Evolutionary conservation across 1,140 invertebrate genomes (phyloP), one percentile per base, ranked within the genome.

Genomic region (Cydia fagiglandana): DNA sequence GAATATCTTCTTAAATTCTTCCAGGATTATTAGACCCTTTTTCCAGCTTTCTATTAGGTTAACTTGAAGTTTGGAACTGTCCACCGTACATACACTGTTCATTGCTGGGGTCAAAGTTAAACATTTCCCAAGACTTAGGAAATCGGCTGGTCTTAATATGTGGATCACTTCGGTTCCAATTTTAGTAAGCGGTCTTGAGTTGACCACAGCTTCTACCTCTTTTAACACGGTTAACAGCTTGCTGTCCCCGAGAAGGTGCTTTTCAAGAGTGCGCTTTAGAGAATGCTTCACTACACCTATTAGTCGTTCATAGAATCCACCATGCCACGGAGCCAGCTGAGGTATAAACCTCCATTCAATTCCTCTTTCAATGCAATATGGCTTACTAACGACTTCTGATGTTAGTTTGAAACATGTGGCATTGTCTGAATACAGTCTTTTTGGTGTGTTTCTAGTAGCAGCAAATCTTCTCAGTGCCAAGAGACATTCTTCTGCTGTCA

Each of bases 401-500:
- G 61, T 41, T 4, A 75, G 64, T 24, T 75, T 75, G 24, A 53
- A 75, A 17, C 38, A 10, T 6, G 61, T 45, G 9, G 75, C 75
- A 75, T 75, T 75, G 61, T 75, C 75, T 24, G 74, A 75, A 9
- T 17, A 17, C 4, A 82, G 77, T n/a, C 28, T 28, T 20, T 10
- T 7, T 13, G 82, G 82, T 45, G 76, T 30, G n/a, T 83, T 86
- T 64, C 83, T 74, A 75, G 83, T 38, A 0, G 82, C 79, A 28
- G 88, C 77, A 66, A 89, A 89, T 24, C 85, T 50, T 70, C 79
- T 73, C 0, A 88, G 73, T 15, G 80, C 79, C 45, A 82, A 17
- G 20, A 89, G 45, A 74, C 82, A 89, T 15, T 66, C 76, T 5
- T 78, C 79, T 24, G 88, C 83, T 20, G 75, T 73, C 6, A 91